These are phyloP conservation scores for Chrysodeixis includens DNA, from an alignment of 2,888 invertebrate species.

Conservation along the genomic window DNA sequence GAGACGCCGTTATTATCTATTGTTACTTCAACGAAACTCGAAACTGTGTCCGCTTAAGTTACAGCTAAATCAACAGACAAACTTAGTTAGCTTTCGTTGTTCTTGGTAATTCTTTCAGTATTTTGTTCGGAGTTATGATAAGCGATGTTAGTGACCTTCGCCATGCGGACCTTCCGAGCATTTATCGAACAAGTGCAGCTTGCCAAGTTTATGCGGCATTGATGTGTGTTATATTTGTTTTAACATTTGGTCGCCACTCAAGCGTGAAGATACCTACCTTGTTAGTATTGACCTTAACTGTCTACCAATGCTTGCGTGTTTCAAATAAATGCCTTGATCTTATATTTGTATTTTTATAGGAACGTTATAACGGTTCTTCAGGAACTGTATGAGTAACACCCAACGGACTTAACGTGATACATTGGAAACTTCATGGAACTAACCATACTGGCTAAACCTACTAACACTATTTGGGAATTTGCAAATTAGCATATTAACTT, in stretches of 20 bases:
- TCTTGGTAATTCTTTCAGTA: background rate
- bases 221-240: conserved; percentile 58
- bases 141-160: conserved; percentile 37
- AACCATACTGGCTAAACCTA: no score
- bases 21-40: conserved; percentile 51
- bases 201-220: conserved; percentile 63
- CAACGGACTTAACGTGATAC: no score
- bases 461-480: no score
- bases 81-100: background rate
- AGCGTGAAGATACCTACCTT: conserved; percentile 29
- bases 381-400: background rate
- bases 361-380: conserved; percentile 46
- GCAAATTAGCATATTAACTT: no score
- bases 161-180: conserved; percentile 48
- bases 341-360: conserved; percentile 51
- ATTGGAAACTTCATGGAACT: background rate
- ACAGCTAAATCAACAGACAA: conserved; percentile 5
- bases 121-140: conserved; percentile 8
- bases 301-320: conserved; percentile 47
- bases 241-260: conserved; percentile 50
- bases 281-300: conserved; percentile 50
- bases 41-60: conserved; percentile 27
- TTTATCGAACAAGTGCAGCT: conserved; percentile 50
- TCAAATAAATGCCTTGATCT: conserved; percentile 58
- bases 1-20: conserved; percentile 45